These are phyloP conservation scores for Sogatella furcifera DNA, from an alignment of 1,140 invertebrate genomes.

Conservation along the genomic window DNA sequence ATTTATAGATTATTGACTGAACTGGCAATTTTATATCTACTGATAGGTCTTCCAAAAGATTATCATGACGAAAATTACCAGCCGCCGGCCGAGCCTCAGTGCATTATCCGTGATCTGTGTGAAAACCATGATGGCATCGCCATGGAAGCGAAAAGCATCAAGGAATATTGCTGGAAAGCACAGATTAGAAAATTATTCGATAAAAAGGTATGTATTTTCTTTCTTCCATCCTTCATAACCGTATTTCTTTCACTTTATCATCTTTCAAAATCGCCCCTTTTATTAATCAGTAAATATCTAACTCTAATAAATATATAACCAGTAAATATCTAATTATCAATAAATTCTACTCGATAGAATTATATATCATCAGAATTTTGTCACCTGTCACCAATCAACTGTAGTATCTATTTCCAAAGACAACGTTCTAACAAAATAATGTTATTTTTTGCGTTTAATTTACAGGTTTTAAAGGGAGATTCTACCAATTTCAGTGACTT, in stretches of 20 bases:
- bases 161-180: constrained; percentile 77
- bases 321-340: constrained; percentile 10
- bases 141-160: constrained; percentile 80
- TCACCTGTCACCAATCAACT: too few relatives aligned
- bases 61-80: constrained; percentile 57
- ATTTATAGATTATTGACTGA: background rate
- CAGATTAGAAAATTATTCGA: constrained; percentile 72
- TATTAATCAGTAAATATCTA: too few relatives aligned
- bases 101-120: constrained; percentile 76
- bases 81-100: constrained; percentile 53
- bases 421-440: too few relatives aligned
- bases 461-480: constrained; percentile 45
- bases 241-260: too few relatives aligned
- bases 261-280: too few relatives aligned
- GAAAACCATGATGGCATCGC: constrained; percentile 65
- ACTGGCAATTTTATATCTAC: background rate
- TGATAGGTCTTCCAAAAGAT: constrained; percentile 55
- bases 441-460: too few relatives aligned
- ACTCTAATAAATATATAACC: background rate
- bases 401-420: too few relatives aligned
- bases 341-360: background rate
- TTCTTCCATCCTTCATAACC: too few relatives aligned
- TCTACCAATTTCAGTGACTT: constrained; percentile 51
- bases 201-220: constrained; percentile 43
- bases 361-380: background rate